Percentiles rank a stretch among this genome's conserved stretches.
Conservation (phyloP, 2,797 vertebrate species). For the Sciaenops ocellatus region DNA sequence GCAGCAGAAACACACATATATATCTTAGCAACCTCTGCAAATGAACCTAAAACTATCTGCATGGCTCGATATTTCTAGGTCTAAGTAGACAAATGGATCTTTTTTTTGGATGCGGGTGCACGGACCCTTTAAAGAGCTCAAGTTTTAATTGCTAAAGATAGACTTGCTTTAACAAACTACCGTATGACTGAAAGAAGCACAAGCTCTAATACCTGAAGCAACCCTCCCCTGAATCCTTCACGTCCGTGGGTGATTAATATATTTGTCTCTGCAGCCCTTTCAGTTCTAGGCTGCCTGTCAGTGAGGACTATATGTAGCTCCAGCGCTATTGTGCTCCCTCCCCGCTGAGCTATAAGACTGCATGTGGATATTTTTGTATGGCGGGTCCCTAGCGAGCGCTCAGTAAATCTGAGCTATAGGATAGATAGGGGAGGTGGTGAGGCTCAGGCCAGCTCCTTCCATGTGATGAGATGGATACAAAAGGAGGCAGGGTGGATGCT, state of each 20-base stretch:
- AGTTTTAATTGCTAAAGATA: conserved; percentile 18
- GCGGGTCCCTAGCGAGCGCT: conserved; percentile 66
- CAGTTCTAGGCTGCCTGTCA: conserved; percentile 68
- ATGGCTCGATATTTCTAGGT: neutral
- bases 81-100: neutral
- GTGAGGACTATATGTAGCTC: conserved; percentile 70
- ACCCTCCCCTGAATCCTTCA: conserved; percentile 56
- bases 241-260: conserved; percentile 71
- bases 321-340: conserved; percentile 62
- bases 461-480: conserved; percentile 15
- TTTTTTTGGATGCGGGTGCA: neutral
- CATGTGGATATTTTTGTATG: conserved; percentile 70
- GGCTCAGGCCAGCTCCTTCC: conserved; percentile 47
- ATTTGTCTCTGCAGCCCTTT: conserved; percentile 65
- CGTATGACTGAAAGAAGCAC: conserved; percentile 8
- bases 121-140: neutral
- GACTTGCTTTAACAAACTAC: conserved; percentile 16
- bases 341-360: conserved; percentile 61
- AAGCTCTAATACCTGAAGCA: conserved; percentile 14
- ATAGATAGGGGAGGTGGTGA: conserved; percentile 28
- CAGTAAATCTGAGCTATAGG: conserved; percentile 60
- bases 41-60: neutral
- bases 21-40: neutral
- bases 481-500: conserved; percentile 43
- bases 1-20: neutral